Evolutionary conservation across 2,888 invertebrate genomes (phyloP).

Genomic region (Galeruca laticollis): DNA sequence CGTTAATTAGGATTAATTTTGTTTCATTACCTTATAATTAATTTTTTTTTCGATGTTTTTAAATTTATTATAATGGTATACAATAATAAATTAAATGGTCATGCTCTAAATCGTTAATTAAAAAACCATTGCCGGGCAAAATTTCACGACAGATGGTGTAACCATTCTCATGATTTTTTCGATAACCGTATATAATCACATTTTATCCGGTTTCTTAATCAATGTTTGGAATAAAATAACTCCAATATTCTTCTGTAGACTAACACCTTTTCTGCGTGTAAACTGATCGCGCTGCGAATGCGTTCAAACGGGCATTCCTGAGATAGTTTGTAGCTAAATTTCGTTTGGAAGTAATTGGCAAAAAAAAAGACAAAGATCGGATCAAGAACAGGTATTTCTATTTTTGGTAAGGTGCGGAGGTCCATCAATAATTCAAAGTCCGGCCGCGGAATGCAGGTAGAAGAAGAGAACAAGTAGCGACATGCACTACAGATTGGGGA

Average conservation of each 20-base stretch:
- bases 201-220: no score
- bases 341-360: constrained; percentile 29
- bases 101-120: background rate
- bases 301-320: constrained; percentile 32
- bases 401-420: constrained; percentile 34
- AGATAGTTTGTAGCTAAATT: constrained; percentile 40
- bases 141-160: background rate
- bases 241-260: background rate
- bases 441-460: constrained; percentile 36
- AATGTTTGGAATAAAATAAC: background rate
- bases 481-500: background rate
- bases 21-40: no score
- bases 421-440: constrained; percentile 37
- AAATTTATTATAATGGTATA: no score
- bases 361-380: constrained; percentile 36
- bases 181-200: no score
- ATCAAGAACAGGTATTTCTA: constrained; percentile 41
- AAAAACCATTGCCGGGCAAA: background rate
- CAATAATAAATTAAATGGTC: background rate
- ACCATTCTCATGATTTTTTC: background rate
- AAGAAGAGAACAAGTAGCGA: background rate
- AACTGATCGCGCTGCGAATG: background rate
- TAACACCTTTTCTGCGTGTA: background rate
- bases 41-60: no score
- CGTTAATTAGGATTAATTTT: no score